Evolutionary conservation across 2,797 vertebrate species (phyloP), one percentile per base, ranked within the genome.

Genomic region (Nothura maculosa): DNA sequence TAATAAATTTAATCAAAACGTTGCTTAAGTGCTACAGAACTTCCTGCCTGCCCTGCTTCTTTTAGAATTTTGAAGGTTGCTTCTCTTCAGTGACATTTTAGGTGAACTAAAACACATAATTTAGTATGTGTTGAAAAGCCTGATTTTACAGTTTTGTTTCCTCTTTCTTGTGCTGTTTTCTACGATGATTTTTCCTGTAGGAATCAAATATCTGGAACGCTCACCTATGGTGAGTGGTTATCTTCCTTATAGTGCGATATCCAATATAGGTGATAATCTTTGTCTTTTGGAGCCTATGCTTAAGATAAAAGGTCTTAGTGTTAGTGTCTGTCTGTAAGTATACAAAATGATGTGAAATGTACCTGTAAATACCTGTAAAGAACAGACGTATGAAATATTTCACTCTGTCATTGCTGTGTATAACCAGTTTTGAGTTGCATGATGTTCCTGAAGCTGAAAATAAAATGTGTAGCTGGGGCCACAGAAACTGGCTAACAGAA

Each of bases 11-110:
- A 93, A 79, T 88, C 50, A 82, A 48, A 64, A 67, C 3, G 12
- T 88, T 87, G 81, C 50, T 78, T 86, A 58, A 77, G 38, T 74
- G 55, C 67, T 86, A 48, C 38, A 86, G 74, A 79, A 85, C 50
- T 79, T 55, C 18, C 7, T 55, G 5, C 45, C 18, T 84, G 93
- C 11, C 3, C 3, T 0, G 4, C 11, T 92, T 10, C 9, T 67
- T n/a, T 17, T 16, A 42, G 11, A 34, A 20, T 67, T 32, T 30
- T 50, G 38, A 60, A 81, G 77, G 50, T 8, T 4, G 4, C 63
- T 38, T 14, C 1, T 27, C 68, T 84, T 34, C 43, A 17, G 48
- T 66, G 55, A 22, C 36, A 88, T 17, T 76, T 73, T n/a, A 60
- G 28, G 8, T 79, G 32, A 10, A 25, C 22, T 75, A 28, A 63